Evolutionary conservation across 2,888 invertebrate genomes (phyloP), one percentile per base, ranked within the genome.

Genomic region (Tachina grossa): DNA sequence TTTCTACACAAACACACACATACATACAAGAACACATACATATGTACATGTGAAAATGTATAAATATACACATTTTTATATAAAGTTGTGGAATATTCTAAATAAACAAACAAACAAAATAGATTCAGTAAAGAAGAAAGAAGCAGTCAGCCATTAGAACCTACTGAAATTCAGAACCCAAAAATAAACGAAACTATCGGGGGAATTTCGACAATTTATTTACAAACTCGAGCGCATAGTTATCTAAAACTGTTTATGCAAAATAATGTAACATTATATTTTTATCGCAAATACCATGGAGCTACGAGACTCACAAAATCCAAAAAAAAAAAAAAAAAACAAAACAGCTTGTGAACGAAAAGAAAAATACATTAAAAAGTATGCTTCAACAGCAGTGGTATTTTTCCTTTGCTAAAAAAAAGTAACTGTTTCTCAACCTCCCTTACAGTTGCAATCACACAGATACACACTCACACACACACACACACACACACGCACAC

Each of bases 241-340:
- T 85, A 85, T 85, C 85, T 85, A 85, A 85, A 85, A 85, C 85
- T 85, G 85, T 85, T 85, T 85, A 85, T 85, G 85, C 82, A 85
- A 85, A 85, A 85, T 85, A 85, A 82, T 85, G 78, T 82, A 71
- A 75, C 77, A 85, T 85, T 85, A 85, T 85, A 85, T 78, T 85
- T 85, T 85, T 85, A 85, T 85, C 85, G 82, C 68, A 85, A 82
- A 82, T 78, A 75, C 85, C 71, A 85, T 74, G 45, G 75, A 85
- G 82, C 82, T 49, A 55, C 63, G 75, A 85, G 74, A 85, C 75
- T 74, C 22, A 61, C 57, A 72, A 41, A 49, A 63, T 39, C 39
- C 47, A 75, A 41, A 83, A 69, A 71, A 75, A 41, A 49, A 0
- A 71, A 43, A 65, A 1, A 76, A 19, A 76, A 14, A 74, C 57